Evolutionary conservation across 1,140 invertebrate species (phyloP), one percentile per base, ranked within the genome.

Genomic region (Drosophila rhopaloa): DNA sequence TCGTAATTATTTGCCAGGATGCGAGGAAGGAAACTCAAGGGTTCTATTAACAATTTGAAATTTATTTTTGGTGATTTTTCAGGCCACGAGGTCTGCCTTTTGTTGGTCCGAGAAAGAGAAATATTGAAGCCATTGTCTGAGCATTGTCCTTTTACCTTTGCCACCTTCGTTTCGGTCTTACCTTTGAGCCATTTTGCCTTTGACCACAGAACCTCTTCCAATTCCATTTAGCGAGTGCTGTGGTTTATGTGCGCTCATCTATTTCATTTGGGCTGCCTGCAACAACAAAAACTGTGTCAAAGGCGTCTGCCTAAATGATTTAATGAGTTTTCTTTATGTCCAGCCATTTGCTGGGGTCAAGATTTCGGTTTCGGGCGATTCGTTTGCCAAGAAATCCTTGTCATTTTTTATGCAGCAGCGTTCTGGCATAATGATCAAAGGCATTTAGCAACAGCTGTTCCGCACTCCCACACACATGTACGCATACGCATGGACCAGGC

Each of bases 271-370:
- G 46, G 53, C 44, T n/a, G 37, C 43, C 27, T 13, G 37, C 47
- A 27, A 32, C 40, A 44, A 73, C 47, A 37, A 16, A 53, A 76
- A 76, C 48, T 76, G 72, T 76, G 73, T 76, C 73, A 76, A 77
- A 77, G 74, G 76, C 76, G 66, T 58, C 58, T 47, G 63, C 66
- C 66, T 65, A 75, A 85, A 78, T 86, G 74, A 86, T 85, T 85
- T 85, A 85, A 81, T 78, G 82, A 86, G 82, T 86, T 85, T 81
- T 86, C 77, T 84, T 75, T 81, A 77, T 73, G 57, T 76, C 51
- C 53, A 41, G 16, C 38, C 58, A 58, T 68, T 60, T 60, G 48
- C 43, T 38, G 55, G 59, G 67, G 56, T 75, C 56, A 63, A 78
- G 63, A 70, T 66, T 62, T 70, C 32, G 41, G 60, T 70, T 74